Base-by-base conservation (phyloP, 2,888 invertebrate genomes). In the Mechanitis mazaeus region DNA sequence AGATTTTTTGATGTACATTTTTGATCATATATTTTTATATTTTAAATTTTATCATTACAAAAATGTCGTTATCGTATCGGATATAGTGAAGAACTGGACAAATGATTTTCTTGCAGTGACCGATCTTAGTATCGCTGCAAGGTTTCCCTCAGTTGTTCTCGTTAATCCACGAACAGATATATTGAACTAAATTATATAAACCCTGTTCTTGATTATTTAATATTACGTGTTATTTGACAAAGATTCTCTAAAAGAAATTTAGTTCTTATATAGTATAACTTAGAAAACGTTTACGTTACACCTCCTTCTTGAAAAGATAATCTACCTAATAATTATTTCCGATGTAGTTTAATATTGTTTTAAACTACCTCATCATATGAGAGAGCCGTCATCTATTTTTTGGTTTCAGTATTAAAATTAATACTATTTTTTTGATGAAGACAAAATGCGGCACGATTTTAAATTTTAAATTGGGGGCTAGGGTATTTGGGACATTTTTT, bases 141-240 rank as follows among this genome's bases (percentile, higher is more conserved):
- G 67, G 60, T 62, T 64, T 56, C 58, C 64, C 63, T 61, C 66
- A 71, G 69, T 66, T 69, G 64, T 68, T 63, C 59, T 55, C 69
- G 68, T 65, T 69, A 69, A 68, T 67, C 64, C 61, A 59, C 46
- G 58, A 50, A 50, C 54, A 50, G 50, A 50, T 50, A 50, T 31
- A 50, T 50, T 47, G 33, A 58, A 45, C 54, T 47, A 42, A 47
- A 45, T 42, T 45, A 38, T 54, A 58, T 57, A 54, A 35, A 54
- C 55, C 47, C 54, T 28, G 61, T 46, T 55, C 64, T 66, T 62
- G 60, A 66, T 66, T 58, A 61, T 45, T 50, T 50, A 9, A 9
- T 50, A 31, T 31, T 50, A 31, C 2, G n/a, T 20, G 7, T 42
- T 9, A 42, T 9, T 42, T 35, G 3, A 42, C 9, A 9, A 42